Conservation (phyloP, 2,797 vertebrate species). For the Peromyscus melanophrys region DNA sequence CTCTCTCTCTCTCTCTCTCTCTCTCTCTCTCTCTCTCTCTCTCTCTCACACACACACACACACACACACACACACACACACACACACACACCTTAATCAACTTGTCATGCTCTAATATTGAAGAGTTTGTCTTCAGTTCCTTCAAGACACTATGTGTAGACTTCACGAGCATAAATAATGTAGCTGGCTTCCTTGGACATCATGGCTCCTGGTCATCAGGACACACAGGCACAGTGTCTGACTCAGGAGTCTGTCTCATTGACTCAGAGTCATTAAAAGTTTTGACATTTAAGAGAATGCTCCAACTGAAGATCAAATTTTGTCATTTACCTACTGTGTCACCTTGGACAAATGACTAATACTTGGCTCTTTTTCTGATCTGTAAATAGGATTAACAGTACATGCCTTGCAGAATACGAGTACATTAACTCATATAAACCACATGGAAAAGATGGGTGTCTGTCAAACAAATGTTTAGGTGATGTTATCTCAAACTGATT, state of each 20-base stretch:
- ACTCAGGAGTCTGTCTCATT: neutral
- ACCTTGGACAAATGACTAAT: neutral
- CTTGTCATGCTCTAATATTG: neutral
- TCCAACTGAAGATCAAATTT: neutral
- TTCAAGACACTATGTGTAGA: neutral
- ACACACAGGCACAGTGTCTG: accelerated
- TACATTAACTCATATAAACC: neutral
- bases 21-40: too few species aligned
- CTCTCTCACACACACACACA: too few species aligned
- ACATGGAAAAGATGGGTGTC: neutral
- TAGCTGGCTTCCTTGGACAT: accelerated
- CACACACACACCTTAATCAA: neutral
- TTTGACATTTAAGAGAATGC: neutral
- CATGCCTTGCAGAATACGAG: neutral
- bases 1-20: too few species aligned
- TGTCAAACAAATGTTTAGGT: neutral
- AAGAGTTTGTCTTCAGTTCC: neutral
- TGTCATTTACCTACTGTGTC: neutral
- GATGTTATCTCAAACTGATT: neutral
- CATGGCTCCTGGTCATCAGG: accelerated
- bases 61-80: too few species aligned
- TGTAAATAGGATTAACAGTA: neutral
- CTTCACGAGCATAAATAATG: neutral
- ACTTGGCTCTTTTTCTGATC: neutral
- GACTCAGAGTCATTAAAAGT: neutral